These are phyloP conservation scores for Cyphomyrmex costatus DNA, from an alignment of 1,140 invertebrate species.

Conservation along the genomic window DNA sequence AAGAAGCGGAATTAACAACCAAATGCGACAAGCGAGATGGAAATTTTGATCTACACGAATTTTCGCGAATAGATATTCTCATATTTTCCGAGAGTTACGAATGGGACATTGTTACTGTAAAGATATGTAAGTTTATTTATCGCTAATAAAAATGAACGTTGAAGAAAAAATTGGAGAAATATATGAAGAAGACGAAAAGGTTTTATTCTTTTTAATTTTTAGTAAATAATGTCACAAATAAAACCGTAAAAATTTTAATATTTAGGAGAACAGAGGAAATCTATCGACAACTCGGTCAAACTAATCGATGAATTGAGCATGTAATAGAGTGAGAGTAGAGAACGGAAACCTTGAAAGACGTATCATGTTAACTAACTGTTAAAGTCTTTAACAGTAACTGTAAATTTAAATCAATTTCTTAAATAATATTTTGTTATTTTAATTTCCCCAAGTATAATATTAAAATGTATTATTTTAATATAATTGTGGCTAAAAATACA, in stretches of 20 bases:
- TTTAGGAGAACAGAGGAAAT: neutral
- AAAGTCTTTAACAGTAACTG: no score
- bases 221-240: neutral
- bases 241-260: neutral
- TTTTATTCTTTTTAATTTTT: neutral
- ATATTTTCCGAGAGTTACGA: conserved; percentile 86
- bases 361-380: no score
- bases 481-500: no score
- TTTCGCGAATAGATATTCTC: conserved; percentile 79
- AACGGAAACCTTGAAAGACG: neutral
- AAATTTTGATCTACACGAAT: conserved; percentile 76
- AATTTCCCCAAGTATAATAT: no score
- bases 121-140: conserved; percentile 87
- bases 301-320: neutral
- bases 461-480: no score
- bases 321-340: neutral
- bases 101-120: conserved; percentile 86
- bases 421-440: no score
- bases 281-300: neutral
- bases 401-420: no score
- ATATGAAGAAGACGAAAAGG: neutral
- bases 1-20: conserved; percentile 30
- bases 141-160: conserved; percentile 86
- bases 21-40: conserved; percentile 49
- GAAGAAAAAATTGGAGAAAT: conserved; percentile 75